Evolutionary conservation across 2,113 vertebrate species (phyloP), one percentile per base, ranked within the genome.

Genomic region (Gymnobelideus leadbeateri): DNA sequence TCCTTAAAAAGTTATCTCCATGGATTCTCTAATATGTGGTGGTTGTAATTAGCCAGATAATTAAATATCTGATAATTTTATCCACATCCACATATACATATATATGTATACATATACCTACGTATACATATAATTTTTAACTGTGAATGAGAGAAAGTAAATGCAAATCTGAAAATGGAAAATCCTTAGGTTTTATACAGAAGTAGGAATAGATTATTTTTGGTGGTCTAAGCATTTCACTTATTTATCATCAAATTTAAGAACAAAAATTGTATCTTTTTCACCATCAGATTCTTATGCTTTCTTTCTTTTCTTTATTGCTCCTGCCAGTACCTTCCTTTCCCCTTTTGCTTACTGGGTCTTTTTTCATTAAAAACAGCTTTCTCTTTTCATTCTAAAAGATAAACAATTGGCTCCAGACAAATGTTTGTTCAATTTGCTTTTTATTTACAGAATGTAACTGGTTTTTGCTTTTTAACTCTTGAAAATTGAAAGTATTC

Each of bases 401-500:
- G 46, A 90, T 26, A 90, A 90, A 90, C 8, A 28, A 90, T 50
- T 49, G 24, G 11, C 46, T 26, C 26, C 47, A 90, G 89, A 14
- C 24, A 49, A 47, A 49, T 61, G 89, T 89, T 89, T 47, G 89
- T 25, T 90, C 8, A 77, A n/a, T 49, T 31, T 92, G 25, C 25
- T 92, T 61, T 23, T 90, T 92, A 23, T 37, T 77, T 77, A n/a
- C 31, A 77, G 47, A 24, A 10, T 2, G 21, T 19, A 5, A 25
- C 6, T 50, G 8, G 4, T 51, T 92, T 14, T 8, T 16, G 37
- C 11, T 54, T 92, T 96, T 93, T 95, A 12, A 8, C 7, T 93
- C 24, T 89, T 92, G 93, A 92, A 49, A 96, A 61, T 12, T 47
- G 25, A 89, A 51, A 95, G 94, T 95, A 0, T 16, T 96, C 24